Evolutionary conservation across 2,113 vertebrate species (phyloP), one percentile per base, ranked within the genome.

Genomic region (Murina feae): DNA sequence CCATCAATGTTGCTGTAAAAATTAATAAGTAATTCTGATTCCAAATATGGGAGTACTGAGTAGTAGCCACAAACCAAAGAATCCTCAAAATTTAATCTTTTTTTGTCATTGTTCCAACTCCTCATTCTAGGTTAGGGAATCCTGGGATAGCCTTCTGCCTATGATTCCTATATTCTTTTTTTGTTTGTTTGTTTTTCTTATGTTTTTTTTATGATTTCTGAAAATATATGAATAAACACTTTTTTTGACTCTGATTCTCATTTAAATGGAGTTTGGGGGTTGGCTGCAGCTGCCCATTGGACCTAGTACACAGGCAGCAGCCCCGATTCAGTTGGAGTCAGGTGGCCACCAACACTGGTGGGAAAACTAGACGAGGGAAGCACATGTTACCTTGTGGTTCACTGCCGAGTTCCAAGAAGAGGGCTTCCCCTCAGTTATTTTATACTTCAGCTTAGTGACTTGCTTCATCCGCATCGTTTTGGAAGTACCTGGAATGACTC

Each of bases 401-500:
- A 39, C 69, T 58, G 69, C 58, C 8, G 12, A 55, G 1, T 55
- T 60, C 7, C 5, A 20, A 80, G 28, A 47, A 65, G 32, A 82
- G 4, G 23, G 14, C 35, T 84, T 91, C 51, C 49, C 58, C 1
- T 51, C 18, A 44, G 28, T 47, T 69, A 65, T 78, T 92, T 90
- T 76, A 37, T 55, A 35, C 16, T 35, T 9, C 21, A 51, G n/a
- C 20, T 90, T 72, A 89, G 66, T 94, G 79, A 93, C 68, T 75
- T 90, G 94, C 86, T 97, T 81, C 81, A 74, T 87, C 95, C 53
- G 85, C 87, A 90, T 51, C 91, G 96, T 63, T 92, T 74, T 87
- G 96, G 81, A 97, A 91, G 84, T 28, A 58, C 87, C 94, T 97
- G 63, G 4, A 86, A 9, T 90, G 82, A 96, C 65, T 97, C 58